phyloP scores from a whole-genome alignment of 2,113 vertebrate genomes.

The Todiramphus chloris region DNA sequence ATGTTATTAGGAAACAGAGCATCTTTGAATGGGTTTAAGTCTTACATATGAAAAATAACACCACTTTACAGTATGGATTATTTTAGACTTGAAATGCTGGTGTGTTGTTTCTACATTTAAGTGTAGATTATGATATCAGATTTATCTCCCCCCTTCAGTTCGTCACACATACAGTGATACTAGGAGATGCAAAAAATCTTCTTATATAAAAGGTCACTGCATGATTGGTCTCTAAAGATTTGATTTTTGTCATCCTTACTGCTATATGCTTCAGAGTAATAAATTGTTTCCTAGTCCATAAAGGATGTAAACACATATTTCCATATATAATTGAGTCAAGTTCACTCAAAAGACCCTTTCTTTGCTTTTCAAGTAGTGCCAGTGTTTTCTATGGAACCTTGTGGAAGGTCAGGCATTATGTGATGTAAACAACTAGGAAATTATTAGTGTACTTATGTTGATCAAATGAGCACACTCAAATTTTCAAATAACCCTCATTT shows the following conservation, averaged over 20 bases:
- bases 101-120: neutral
- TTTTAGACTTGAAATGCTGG: neutral
- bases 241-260: neutral
- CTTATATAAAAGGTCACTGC: neutral
- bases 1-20: constrained; percentile 21
- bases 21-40: neutral
- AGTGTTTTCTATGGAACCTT: rapidly evolving
- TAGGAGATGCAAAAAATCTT: neutral
- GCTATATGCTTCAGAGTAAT: neutral
- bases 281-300: neutral
- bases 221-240: neutral
- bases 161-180: neutral
- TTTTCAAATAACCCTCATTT: neutral
- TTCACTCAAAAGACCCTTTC: neutral
- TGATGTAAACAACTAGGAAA: neutral
- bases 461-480: neutral
- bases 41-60: neutral
- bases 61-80: neutral
- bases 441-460: neutral
- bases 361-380: neutral
- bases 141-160: neutral
- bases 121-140: neutral
- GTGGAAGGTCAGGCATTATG: neutral
- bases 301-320: neutral
- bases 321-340: neutral